Evolutionary conservation across 2,888 invertebrate genomes (phyloP).

Genomic region (Epinotia demarniana): DNA sequence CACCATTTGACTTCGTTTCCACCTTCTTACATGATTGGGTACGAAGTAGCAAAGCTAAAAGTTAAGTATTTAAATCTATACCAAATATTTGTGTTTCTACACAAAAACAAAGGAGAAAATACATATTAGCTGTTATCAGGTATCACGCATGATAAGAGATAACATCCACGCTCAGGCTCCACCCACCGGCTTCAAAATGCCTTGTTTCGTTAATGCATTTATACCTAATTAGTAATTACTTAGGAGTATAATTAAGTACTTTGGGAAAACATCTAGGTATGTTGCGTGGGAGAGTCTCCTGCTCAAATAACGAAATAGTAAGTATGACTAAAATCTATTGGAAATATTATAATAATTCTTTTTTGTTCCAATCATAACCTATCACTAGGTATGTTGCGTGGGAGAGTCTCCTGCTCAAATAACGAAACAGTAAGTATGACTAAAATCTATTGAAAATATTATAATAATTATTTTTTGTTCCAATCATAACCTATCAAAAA

Average conservation of each 20-base stretch:
- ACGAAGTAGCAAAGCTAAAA: too few species aligned
- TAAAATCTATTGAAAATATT: neutral
- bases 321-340: neutral
- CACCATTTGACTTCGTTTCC: too few species aligned
- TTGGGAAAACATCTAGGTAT: neutral
- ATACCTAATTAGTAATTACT: neutral
- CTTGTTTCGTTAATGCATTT: neutral
- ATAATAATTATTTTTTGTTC: neutral
- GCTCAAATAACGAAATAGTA: too few species aligned
- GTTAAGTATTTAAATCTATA: too few species aligned
- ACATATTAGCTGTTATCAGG: conserved; percentile 30
- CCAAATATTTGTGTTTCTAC: neutral
- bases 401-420: too few species aligned
- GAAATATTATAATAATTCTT: neutral
- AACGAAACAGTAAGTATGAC: neutral
- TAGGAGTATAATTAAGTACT: neutral
- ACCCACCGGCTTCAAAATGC: neutral
- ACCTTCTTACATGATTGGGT: too few species aligned
- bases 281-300: too few species aligned
- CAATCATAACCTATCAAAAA: neutral
- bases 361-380: neutral
- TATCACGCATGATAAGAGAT: conserved; percentile 41
- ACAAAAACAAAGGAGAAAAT: conserved; percentile 41
- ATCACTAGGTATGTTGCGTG: too few species aligned
- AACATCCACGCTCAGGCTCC: conserved; percentile 23